A percentile compares a stretch with the other conserved stretches of the same genome.
Evolutionary conservation across 2,888 invertebrate genomes (phyloP).

Genomic region (Azorinus chamasolen): DNA sequence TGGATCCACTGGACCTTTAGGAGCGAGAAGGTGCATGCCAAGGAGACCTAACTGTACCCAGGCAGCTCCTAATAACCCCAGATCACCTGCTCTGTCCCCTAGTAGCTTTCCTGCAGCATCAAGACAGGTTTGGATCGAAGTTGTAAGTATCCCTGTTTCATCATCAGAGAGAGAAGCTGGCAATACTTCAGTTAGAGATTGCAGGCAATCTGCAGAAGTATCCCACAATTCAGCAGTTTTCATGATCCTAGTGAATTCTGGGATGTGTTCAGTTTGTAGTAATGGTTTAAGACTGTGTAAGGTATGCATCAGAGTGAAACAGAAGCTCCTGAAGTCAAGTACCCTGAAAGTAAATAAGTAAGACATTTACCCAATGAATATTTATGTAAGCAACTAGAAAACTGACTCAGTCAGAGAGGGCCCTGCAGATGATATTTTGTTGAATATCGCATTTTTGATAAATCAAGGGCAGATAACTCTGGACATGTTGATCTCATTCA

Average conservation of each 20-base stretch:
- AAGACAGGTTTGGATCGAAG: not conserved
- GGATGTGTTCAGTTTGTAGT: not conserved
- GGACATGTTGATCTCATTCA: too few species aligned
- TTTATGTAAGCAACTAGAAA: too few species aligned
- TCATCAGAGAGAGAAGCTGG: not conserved
- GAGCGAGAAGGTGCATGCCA: slow-evolving; percentile 77
- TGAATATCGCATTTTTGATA: too few species aligned
- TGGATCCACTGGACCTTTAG: slow-evolving; percentile 92
- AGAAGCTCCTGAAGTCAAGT: not conserved
- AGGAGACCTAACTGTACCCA: slow-evolving; percentile 77
- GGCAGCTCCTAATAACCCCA: slow-evolving; percentile 59
- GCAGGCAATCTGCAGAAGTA: not conserved
- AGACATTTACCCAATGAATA: too few species aligned
- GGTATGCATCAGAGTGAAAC: slow-evolving; percentile 10
- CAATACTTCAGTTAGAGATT: not conserved
- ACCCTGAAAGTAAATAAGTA: slow-evolving; percentile 5
- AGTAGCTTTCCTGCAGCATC: not conserved
- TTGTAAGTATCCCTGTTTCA: not conserved
- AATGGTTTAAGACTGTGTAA: slow-evolving; percentile 2
- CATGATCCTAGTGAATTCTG: not conserved
- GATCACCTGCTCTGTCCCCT: slow-evolving; percentile 8
- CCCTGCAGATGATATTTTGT: too few species aligned
- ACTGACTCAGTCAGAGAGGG: too few species aligned
- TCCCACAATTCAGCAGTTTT: not conserved
- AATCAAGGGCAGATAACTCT: too few species aligned